phyloP scores from a whole-genome alignment of 2,888 invertebrate species.

The Leucania comma region DNA sequence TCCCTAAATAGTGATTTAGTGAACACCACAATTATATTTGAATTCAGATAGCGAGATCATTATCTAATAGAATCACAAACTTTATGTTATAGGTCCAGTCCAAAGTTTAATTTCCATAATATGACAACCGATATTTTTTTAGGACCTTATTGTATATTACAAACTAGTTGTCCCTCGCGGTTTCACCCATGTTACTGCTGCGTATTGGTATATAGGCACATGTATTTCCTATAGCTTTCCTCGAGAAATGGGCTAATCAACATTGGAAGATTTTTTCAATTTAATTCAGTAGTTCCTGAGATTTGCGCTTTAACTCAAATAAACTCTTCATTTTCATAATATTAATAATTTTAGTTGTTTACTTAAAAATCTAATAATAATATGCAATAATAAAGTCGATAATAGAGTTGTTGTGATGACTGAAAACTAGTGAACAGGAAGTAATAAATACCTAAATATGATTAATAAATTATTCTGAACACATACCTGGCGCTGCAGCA shows the following conservation, averaged over 20 bases:
- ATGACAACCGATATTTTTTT: background rate
- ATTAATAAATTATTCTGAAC: constrained; percentile 12
- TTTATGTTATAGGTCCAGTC: background rate
- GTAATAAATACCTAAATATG: background rate
- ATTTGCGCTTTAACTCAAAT: too few species aligned
- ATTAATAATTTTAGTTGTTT: too few species aligned
- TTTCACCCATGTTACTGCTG: too few species aligned
- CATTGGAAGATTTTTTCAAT: too few species aligned
- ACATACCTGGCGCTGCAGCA: constrained; percentile 77
- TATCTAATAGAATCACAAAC: background rate
- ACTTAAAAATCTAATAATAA: background rate
- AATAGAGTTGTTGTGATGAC: background rate
- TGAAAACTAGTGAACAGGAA: background rate
- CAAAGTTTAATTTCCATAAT: background rate
- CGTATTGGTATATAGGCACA: too few species aligned
- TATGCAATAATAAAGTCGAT: background rate
- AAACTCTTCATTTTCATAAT: too few species aligned
- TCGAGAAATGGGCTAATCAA: too few species aligned
- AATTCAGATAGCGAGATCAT: background rate
- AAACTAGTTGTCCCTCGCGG: too few species aligned
- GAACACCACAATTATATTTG: too few species aligned
- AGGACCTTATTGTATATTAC: background rate
- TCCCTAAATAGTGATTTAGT: too few species aligned
- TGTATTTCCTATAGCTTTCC: too few species aligned
- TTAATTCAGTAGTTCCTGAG: too few species aligned